These are phyloP conservation scores for Cryptotermes secundus DNA, from an alignment of 1,140 invertebrate genomes.

Conservation along the genomic window DNA sequence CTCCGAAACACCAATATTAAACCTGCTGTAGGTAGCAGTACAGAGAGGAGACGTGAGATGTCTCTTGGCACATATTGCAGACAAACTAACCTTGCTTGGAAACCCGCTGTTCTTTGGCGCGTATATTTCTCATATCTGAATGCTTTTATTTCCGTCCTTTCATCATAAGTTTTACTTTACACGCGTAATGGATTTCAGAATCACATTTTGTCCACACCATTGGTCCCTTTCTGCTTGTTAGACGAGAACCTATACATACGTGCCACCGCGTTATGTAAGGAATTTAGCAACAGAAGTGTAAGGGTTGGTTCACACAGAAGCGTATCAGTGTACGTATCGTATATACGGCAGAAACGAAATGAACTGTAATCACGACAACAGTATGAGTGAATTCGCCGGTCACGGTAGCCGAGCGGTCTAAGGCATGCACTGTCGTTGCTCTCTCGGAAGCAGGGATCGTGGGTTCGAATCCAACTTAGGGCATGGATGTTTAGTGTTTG, in stretches of 20 bases:
- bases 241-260: neutral
- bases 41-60: too few species aligned
- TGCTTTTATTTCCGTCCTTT: neutral
- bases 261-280: neutral
- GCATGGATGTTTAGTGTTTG: too few species aligned
- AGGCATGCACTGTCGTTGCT: too few species aligned
- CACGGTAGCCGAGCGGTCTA: too few species aligned
- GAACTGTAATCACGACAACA: too few species aligned
- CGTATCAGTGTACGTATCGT: neutral
- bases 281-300: neutral
- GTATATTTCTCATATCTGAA: neutral
- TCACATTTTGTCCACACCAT: constrained; percentile 12
- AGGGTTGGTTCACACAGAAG: neutral
- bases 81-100: neutral
- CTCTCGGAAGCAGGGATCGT: too few species aligned
- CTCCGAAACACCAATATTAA: too few species aligned
- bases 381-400: too few species aligned
- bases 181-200: neutral
- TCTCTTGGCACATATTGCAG: neutral
- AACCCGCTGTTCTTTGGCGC: neutral
- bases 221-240: neutral
- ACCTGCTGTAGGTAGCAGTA: too few species aligned
- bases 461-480: too few species aligned
- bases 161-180: neutral
- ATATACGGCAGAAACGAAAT: too few species aligned